Base-by-base conservation (phyloP, 2,888 invertebrate species). In the Eristalinus sepulchralis region DNA sequence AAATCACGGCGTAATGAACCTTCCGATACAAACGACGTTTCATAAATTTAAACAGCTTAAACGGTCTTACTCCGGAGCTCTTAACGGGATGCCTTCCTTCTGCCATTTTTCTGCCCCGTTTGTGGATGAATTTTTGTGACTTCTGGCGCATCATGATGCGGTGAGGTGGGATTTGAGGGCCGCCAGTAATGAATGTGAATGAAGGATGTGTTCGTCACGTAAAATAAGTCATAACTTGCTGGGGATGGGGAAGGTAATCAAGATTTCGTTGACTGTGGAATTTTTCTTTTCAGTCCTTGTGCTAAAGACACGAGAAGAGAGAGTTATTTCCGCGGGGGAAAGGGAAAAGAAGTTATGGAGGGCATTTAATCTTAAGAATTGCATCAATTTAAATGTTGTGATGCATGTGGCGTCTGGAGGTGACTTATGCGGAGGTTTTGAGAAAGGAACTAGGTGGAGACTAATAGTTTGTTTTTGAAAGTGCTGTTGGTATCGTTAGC, bases 1-100 rank as follows among this genome's bases (percentile, higher is more conserved):
- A 60, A 60, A 60, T 60, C 31, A n/a, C 27, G 13, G 60, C 24
- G 60, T 60, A 31, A 60, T 60, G 60, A 31, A 31, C 31, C 60
- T 27, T 17, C 60, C 24, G 9, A 59, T 31, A 59, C 31, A 31
- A 59, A 59, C n/a, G 27, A 31, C 13, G 59, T 31, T 31, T 59
- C 59, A 47, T 47, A 47, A 47, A 47, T 47, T 47, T 47, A 17
- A n/a, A 47, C 17, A 47, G 47, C 47, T 47, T 47, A 47, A 47
- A 17, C 47, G 47, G 47, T 47, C 47, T 17, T 47, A 47, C 47
- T 47, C 17, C 6, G 47, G 17, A 17, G 8, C 8, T 1, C 17
- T 17, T 17, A 17, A 47, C 17, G 47, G 47, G 39, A 17, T 47
- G 47, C 17, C 17, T n/a, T 17, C 17, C 13, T 10, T 2, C 39